Evolutionary conservation across 2,888 invertebrate genomes (phyloP).

Genomic region (Trichopria drosophilae): DNA sequence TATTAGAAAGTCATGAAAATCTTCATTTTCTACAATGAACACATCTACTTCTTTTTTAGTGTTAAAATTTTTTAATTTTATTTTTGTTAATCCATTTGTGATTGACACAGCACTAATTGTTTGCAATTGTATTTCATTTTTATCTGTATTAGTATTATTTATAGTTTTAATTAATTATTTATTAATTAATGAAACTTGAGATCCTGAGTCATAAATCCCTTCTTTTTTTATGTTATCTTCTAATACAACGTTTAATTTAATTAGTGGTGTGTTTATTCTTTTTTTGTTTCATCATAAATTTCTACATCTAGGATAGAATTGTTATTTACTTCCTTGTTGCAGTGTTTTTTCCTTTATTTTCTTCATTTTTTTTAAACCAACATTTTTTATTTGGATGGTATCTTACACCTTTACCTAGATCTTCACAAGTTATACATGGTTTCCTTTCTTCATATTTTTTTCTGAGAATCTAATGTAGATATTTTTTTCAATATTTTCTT

Average conservation of each 20-base stretch:
- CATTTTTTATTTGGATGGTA: constrained; percentile 23
- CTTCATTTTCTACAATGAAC: constrained; percentile 31
- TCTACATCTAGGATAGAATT: constrained; percentile 28
- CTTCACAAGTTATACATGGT: constrained; percentile 17
- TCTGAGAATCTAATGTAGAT: no score
- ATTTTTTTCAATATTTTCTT: constrained; percentile 27
- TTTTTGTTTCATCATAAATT: constrained; percentile 26
- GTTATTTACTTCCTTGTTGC: constrained; percentile 20
- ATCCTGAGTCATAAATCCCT: constrained; percentile 36
- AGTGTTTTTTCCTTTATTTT: constrained; percentile 17
- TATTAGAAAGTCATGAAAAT: constrained; percentile 26
- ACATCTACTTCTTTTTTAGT: constrained; percentile 36
- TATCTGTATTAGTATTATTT: constrained; percentile 26
- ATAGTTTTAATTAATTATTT: constrained; percentile 31
- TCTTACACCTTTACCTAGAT: constrained; percentile 16
- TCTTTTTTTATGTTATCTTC: constrained; percentile 25
- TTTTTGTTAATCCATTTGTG: constrained; percentile 34
- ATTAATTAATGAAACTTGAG: constrained; percentile 38
- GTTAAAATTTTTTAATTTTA: constrained; percentile 38
- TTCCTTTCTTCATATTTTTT: constrained; percentile 16
- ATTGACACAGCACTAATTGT: constrained; percentile 38
- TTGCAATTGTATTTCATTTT: constrained; percentile 27
- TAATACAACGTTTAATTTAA: constrained; percentile 33
- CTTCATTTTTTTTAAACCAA: constrained; percentile 29
- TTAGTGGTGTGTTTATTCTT: constrained; percentile 37